A percentile compares a stretch with the other conserved stretches of the same genome.
Evolutionary conservation across 2,888 invertebrate genomes (phyloP).

Genomic region (Drosophila mayaguana): DNA sequence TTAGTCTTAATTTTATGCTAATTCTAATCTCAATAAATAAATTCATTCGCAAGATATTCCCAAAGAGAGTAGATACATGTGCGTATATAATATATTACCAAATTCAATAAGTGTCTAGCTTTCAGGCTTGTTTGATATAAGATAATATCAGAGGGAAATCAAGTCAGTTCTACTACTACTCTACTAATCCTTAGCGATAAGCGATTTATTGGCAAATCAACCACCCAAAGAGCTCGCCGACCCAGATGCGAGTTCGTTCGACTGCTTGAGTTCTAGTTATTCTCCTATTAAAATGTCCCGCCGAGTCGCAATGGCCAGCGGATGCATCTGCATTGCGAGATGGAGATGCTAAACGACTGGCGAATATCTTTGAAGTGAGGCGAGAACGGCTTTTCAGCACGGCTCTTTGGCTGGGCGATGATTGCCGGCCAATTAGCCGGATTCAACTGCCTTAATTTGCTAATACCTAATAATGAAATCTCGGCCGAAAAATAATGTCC

Average conservation of each 20-base stretch:
- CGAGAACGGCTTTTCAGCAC: not conserved
- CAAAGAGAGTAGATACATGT: no score
- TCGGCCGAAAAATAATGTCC: slow-evolving; percentile 6
- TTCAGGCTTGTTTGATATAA: no score
- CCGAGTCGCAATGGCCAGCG: not conserved
- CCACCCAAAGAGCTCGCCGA: not conserved
- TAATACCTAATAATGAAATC: slow-evolving; percentile 8
- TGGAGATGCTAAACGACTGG: not conserved
- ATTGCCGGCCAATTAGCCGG: slow-evolving; percentile 30
- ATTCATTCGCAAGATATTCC: no score
- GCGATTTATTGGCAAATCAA: not conserved
- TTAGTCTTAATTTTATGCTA: no score
- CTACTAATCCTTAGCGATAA: no score
- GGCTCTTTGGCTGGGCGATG: slow-evolving; percentile 2
- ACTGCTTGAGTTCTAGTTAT: not conserved
- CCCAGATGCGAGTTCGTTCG: not conserved
- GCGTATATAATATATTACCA: no score
- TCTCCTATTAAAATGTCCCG: not conserved
- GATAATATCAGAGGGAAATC: no score
- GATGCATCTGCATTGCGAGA: not conserved
- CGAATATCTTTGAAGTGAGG: slow-evolving; percentile 11
- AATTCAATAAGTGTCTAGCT: no score
- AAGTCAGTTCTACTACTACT: no score
- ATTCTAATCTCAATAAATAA: no score
- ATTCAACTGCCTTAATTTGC: slow-evolving; percentile 14